Evolutionary conservation across 2,888 invertebrate genomes (phyloP).

Genomic region (Rambutsinella grinnellia): DNA sequence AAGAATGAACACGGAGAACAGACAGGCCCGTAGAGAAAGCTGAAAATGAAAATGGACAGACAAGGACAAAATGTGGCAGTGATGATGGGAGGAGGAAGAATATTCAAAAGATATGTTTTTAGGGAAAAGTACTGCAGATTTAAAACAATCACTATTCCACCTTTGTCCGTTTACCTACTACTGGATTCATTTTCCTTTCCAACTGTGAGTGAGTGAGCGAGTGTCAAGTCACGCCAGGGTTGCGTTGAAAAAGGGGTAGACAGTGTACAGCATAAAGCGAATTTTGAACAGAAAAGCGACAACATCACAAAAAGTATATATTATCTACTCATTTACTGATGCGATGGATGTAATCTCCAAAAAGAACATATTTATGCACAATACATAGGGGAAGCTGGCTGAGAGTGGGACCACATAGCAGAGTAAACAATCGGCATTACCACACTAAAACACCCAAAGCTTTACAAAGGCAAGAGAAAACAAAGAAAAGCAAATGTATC

Average conservation of each 20-base stretch:
- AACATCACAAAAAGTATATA: constrained; percentile 6
- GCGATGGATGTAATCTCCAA: constrained; percentile 15
- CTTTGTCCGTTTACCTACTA: neutral
- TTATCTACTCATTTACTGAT: constrained; percentile 39
- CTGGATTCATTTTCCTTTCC: neutral
- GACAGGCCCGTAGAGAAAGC: constrained; percentile 37
- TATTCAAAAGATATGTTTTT: neutral
- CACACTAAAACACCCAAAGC: neutral
- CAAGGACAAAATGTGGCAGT: constrained; percentile 43
- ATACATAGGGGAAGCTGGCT: neutral
- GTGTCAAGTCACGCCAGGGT: neutral
- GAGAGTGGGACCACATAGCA: neutral
- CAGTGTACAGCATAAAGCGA: constrained; percentile 10
- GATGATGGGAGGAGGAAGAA: constrained; percentile 2
- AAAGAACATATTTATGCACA: neutral
- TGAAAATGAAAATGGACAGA: constrained; percentile 52
- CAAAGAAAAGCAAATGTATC: constrained; percentile 30
- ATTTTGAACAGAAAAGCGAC: constrained; percentile 37
- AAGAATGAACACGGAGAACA: constrained; percentile 5
- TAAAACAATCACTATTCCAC: too few relatives aligned
- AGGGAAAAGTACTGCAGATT: too few relatives aligned
- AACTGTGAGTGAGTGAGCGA: neutral
- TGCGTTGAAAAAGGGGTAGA: neutral
- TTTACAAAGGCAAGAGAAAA: neutral
- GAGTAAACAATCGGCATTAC: neutral